A percentile compares a stretch with the other conserved stretches of the same genome.
Conservation (phyloP, 2,888 invertebrate genomes). For the Trichopria drosophilae region DNA sequence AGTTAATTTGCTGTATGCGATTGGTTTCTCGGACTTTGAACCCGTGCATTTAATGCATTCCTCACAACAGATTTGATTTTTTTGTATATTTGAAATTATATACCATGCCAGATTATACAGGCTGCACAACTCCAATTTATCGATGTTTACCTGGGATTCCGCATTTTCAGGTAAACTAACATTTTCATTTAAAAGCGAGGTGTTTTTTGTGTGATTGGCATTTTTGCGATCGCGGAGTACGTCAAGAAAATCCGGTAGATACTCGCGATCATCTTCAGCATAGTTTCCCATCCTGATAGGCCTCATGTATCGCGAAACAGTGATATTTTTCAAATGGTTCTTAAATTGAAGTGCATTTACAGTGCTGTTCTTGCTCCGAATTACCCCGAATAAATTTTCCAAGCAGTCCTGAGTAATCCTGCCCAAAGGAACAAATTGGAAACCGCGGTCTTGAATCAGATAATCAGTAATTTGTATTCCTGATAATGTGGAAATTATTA, state of each 20-base stretch:
- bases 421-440: constrained; percentile 11
- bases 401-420: constrained; percentile 15
- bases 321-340: constrained; percentile 14
- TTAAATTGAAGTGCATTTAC: constrained; percentile 21
- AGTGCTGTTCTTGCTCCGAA: constrained; percentile 14
- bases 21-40: no score
- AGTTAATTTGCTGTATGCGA: no score
- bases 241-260: neutral
- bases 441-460: neutral
- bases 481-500: constrained; percentile 1
- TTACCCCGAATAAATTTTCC: constrained; percentile 19
- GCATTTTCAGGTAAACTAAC: neutral
- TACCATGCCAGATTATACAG: constrained; percentile 13
- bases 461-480: neutral
- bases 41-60: constrained; percentile 2
- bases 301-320: constrained; percentile 10
- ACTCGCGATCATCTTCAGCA: constrained; percentile 6
- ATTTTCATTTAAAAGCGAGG: no score
- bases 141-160: neutral
- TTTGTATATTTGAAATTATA: constrained; percentile 6
- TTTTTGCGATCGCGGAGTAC: neutral
- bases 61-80: constrained; percentile 4
- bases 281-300: constrained; percentile 7
- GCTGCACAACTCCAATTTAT: neutral
- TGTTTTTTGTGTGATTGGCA: neutral